Conservation (phyloP, 2,797 vertebrate species). For the Pachyuromys duprasi region DNA sequence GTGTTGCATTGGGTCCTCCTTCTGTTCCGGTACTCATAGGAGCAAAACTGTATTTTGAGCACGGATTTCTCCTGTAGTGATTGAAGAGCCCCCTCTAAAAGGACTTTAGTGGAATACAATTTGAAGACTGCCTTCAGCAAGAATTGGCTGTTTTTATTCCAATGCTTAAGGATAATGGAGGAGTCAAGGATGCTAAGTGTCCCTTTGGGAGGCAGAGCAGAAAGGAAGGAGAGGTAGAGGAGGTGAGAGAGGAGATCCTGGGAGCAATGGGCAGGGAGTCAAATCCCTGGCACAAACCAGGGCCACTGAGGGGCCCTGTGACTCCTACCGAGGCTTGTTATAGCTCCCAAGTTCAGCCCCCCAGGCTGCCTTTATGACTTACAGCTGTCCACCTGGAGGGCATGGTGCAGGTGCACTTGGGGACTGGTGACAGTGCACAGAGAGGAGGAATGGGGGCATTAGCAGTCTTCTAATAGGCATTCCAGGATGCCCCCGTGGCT, state of each 20-base stretch:
- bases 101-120: neutral
- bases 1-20: neutral
- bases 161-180: neutral
- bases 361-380: neutral
- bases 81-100: neutral
- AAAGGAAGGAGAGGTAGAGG: neutral
- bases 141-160: neutral
- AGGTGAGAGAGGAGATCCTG: neutral
- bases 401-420: neutral
- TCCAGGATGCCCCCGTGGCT: neutral
- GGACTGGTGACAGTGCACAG: neutral
- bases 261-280: fast-evolving
- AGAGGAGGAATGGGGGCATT: neutral
- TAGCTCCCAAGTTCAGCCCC: neutral
- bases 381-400: neutral
- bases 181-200: neutral
- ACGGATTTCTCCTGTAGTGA: neutral
- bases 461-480: neutral
- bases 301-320: neutral
- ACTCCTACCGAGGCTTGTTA: neutral
- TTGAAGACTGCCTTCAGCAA: neutral
- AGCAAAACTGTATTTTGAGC: conserved; percentile 32
- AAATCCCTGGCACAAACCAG: neutral
- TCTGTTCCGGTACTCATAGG: neutral
- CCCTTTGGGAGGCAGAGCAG: neutral